These are phyloP conservation scores for Drosophila ochracea DNA, from an alignment of 2,888 invertebrate species.

Conservation along the genomic window DNA sequence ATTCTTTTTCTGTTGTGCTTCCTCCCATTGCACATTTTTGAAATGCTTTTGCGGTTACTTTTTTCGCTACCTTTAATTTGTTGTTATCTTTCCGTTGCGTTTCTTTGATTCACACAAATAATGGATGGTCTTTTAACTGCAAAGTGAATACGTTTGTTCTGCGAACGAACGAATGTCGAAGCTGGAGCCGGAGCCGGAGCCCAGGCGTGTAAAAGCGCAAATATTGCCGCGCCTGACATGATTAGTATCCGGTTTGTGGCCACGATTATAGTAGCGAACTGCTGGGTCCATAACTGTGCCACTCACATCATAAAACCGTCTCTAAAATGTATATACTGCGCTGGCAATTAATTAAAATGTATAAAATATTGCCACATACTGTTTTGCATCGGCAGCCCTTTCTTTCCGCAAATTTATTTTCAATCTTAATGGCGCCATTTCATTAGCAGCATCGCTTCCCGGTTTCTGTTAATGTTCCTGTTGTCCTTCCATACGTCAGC, in stretches of 20 bases:
- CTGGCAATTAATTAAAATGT: conserved; percentile 70
- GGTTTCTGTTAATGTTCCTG: conserved; percentile 1
- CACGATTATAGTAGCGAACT: neutral
- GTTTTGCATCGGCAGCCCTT: conserved; percentile 13
- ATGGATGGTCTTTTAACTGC: conserved; percentile 49
- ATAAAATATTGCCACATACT: conserved; percentile 55
- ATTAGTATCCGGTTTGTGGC: conserved; percentile 42
- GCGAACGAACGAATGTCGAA: neutral
- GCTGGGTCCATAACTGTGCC: conserved; percentile 2
- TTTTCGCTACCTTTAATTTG: conserved; percentile 46
- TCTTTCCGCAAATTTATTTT: conserved; percentile 51
- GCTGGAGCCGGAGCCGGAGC: neutral
- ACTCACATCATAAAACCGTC: conserved; percentile 46
- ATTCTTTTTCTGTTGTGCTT: conserved; percentile 46
- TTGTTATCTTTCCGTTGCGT: conserved; percentile 43
- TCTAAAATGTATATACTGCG: conserved; percentile 20
- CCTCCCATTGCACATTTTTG: conserved; percentile 58
- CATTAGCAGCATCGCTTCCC: conserved; percentile 43
- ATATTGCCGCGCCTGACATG: conserved; percentile 48
- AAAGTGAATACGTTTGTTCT: conserved; percentile 58
- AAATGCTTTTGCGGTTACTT: conserved; percentile 63
- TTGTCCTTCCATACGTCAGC: neutral
- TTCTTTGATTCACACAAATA: conserved; percentile 56
- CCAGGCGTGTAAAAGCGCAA: conserved; percentile 29
- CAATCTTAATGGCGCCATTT: conserved; percentile 65